phyloP scores from a whole-genome alignment of 2,113 vertebrate genomes.

The Hypomesus transpacificus region DNA sequence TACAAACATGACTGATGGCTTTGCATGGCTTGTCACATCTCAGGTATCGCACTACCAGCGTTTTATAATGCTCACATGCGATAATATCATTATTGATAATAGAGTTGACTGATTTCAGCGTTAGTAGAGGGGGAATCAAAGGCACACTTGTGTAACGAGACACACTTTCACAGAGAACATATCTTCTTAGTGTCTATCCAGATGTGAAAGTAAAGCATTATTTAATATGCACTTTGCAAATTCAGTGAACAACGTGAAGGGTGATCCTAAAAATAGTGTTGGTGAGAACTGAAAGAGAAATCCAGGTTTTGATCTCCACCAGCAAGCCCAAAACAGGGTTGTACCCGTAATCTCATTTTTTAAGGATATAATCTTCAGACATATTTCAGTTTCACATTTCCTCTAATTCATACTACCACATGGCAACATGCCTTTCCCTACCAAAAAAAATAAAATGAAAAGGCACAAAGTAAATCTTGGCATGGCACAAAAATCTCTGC shows the following conservation, averaged over 20 bases:
- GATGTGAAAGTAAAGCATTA: too few species aligned
- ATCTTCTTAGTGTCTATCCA: too few species aligned
- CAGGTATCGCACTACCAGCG: background rate
- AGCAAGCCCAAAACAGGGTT: background rate
- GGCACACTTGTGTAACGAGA: slow-evolving; percentile 20
- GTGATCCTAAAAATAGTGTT: too few species aligned
- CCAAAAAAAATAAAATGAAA: background rate
- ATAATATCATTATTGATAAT: too few species aligned
- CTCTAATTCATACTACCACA: background rate
- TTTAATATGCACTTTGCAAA: too few species aligned
- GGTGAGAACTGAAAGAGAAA: too few species aligned
- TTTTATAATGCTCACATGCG: too few species aligned
- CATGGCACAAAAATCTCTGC: background rate
- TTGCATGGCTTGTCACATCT: background rate
- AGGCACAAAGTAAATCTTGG: slow-evolving; percentile 2
- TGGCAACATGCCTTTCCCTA: slow-evolving; percentile 11
- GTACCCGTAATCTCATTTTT: background rate
- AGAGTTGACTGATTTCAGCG: too few species aligned
- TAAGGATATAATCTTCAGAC: slow-evolving; percentile 5
- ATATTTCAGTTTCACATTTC: slow-evolving; percentile 1
- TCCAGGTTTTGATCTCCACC: too few species aligned
- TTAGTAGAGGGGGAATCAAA: too few species aligned
- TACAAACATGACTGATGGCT: background rate
- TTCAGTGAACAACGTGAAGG: too few species aligned
- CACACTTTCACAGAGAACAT: slow-evolving; percentile 10